Base-by-base conservation (phyloP, 2,113 vertebrate genomes). In the Petroica traversi region DNA sequence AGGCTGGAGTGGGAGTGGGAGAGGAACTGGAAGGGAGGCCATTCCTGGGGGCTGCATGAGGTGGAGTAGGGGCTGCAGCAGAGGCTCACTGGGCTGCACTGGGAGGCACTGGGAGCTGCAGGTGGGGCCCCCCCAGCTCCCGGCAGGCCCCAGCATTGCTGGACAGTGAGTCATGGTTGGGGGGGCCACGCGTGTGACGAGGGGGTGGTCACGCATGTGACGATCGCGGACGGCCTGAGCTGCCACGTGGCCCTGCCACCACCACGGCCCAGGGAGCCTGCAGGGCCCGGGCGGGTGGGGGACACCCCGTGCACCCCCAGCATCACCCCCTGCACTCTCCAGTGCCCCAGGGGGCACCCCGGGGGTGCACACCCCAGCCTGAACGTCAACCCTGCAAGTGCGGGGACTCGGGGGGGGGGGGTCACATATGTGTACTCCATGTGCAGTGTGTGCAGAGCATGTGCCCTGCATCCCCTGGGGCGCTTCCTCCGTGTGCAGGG, bases 361-460 rank as follows among this genome's bases (percentile, higher is more conserved):
- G 36, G 15, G 33, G 3, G 5, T 5, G 11, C 13, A 2, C 24
- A 3, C 8, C 20, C 41, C 24, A 2, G 55, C 22, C 66, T 15
- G 73, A 34, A 4, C 40, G n/a, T 5, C 31, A 8, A 0, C 8
- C 17, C 43, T 19, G 41, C 6, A 6, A 5, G 43, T 12, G 17
- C 12, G 28, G 71, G 19, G 19, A 19, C 7, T 34, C 4, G 3
- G 13, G 22, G 43, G 6, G 10, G 51, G 18, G 31, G 3, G 6
- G 24, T 28, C 34, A 55, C 19, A 4, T 3, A 4, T 8, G 45
- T 22, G 54, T 10, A 0, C 23, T 1, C 41, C 1, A 1, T 36
- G 41, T 23, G 34, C 24, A 34, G 5, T 5, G 52, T 8, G 31
- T 19, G 67, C n/a, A 24, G 15, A 24, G 40, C 2, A 2, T 8